A percentile compares a stretch with the other conserved stretches of the same genome.
phyloP scores from a whole-genome alignment of 2,888 invertebrate species.

The Abrostola triplasia region DNA sequence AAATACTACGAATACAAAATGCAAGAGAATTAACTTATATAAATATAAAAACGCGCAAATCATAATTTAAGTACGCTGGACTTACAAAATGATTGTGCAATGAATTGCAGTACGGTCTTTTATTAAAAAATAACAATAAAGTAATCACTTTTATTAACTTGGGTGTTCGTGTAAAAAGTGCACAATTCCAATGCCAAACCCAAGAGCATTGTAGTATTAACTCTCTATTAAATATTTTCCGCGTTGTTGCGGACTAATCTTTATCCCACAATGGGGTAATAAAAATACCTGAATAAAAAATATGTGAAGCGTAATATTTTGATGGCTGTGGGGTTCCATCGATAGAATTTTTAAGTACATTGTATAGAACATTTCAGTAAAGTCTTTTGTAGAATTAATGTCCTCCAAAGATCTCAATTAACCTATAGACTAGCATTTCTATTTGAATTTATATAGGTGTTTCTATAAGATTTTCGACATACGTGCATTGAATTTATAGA shows the following conservation, averaged over 20 bases:
- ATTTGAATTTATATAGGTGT: too few relatives aligned
- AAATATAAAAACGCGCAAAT: slow-evolving; percentile 3
- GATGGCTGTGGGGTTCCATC: slow-evolving; percentile 33
- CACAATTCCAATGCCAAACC: slow-evolving; percentile 62
- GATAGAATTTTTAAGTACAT: slow-evolving; percentile 19
- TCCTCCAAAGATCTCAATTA: neutral
- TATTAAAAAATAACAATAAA: slow-evolving; percentile 53
- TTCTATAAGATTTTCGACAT: too few relatives aligned
- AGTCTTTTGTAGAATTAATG: neutral
- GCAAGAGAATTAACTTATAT: neutral
- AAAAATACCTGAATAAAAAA: slow-evolving; percentile 77
- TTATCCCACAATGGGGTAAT: slow-evolving; percentile 77
- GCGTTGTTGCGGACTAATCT: slow-evolving; percentile 79
- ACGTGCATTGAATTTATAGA: too few relatives aligned
- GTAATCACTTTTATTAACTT: slow-evolving; percentile 63
- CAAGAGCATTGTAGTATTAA: slow-evolving; percentile 72
- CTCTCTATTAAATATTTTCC: slow-evolving; percentile 83
- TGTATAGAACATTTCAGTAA: slow-evolving; percentile 1
- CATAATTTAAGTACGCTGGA: slow-evolving; percentile 2
- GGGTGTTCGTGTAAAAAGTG: slow-evolving; percentile 62
- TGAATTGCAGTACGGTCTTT: slow-evolving; percentile 8
- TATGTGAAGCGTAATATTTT: slow-evolving; percentile 23
- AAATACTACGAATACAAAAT: neutral
- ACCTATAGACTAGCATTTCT: neutral
- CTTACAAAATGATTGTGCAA: slow-evolving; percentile 12